These are phyloP conservation scores for Drosophila kokeensis DNA, from an alignment of 2,888 invertebrate species.

Conservation along the genomic window DNA sequence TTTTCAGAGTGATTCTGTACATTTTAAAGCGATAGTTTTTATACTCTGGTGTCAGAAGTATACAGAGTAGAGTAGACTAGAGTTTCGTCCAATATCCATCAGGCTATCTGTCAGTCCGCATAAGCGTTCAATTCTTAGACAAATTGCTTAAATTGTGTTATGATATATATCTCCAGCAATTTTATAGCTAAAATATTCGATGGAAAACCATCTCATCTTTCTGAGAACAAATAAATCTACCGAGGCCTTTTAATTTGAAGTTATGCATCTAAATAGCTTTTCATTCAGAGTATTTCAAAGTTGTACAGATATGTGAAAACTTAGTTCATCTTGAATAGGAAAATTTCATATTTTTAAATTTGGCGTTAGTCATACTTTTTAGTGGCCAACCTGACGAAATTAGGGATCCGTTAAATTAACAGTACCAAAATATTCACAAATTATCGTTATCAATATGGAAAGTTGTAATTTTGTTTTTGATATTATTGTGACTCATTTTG, in stretches of 20 bases:
- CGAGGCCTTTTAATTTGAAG: background rate
- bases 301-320: background rate
- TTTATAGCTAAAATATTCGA: background rate
- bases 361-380: background rate
- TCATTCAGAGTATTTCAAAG: background rate
- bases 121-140: background rate
- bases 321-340: background rate
- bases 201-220: background rate
- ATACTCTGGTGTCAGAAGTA: no score
- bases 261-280: conserved; percentile 20
- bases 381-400: conserved; percentile 3
- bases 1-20: no score
- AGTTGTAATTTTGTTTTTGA: conserved; percentile 66
- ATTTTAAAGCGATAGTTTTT: no score
- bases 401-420: background rate
- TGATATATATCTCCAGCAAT: background rate
- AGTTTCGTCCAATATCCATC: no score
- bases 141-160: background rate
- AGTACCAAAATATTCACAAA: background rate
- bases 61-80: no score
- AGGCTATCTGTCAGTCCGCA: no score
- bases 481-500: conserved; percentile 66
- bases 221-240: background rate
- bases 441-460: conserved; percentile 15
- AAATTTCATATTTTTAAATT: conserved; percentile 17